Percentiles rank a stretch among this genome's conserved stretches.
phyloP scores from a whole-genome alignment of 2,113 vertebrate species.

The Barnardius zonarius region DNA sequence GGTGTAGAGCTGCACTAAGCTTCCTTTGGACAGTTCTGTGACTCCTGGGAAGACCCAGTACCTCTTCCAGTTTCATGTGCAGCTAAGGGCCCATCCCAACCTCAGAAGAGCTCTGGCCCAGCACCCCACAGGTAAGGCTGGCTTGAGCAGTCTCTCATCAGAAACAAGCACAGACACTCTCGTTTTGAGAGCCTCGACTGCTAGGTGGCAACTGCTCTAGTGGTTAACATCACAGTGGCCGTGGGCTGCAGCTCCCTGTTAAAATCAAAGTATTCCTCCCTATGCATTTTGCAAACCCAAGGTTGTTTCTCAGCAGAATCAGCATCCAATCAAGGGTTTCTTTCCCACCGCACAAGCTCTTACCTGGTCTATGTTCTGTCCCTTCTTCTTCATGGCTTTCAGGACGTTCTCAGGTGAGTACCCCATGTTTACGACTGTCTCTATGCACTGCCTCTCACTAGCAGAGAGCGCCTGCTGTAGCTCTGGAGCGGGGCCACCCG shows the following conservation, averaged over 20 bases:
- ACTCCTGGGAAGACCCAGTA: not conserved
- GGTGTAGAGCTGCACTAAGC: accelerated
- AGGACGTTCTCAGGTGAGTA: slow-evolving; percentile 90
- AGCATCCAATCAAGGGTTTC: not conserved
- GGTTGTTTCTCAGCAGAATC: not conserved
- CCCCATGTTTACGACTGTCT: slow-evolving; percentile 93
- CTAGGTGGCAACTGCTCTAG: not conserved
- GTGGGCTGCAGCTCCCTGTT: not conserved
- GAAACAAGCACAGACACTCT: not conserved
- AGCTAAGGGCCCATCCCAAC: not conserved
- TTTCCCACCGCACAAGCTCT: not conserved
- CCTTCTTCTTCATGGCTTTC: slow-evolving; percentile 95
- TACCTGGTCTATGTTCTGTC: slow-evolving; percentile 96
- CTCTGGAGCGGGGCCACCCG: not conserved
- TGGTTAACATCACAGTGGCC: accelerated
- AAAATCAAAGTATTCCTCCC: not conserved
- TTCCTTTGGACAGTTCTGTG: not conserved
- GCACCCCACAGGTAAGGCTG: not conserved
- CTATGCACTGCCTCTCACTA: slow-evolving; percentile 87
- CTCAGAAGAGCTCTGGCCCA: accelerated
- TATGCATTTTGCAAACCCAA: not conserved
- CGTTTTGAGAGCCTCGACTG: not conserved
- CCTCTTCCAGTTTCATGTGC: not conserved
- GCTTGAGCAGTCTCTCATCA: not conserved
- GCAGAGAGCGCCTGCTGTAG: slow-evolving; percentile 82